Percentiles rank a stretch among this genome's conserved stretches.
Conservation (phyloP, 2,113 vertebrate species). For the Erpornis zantholeuca region DNA sequence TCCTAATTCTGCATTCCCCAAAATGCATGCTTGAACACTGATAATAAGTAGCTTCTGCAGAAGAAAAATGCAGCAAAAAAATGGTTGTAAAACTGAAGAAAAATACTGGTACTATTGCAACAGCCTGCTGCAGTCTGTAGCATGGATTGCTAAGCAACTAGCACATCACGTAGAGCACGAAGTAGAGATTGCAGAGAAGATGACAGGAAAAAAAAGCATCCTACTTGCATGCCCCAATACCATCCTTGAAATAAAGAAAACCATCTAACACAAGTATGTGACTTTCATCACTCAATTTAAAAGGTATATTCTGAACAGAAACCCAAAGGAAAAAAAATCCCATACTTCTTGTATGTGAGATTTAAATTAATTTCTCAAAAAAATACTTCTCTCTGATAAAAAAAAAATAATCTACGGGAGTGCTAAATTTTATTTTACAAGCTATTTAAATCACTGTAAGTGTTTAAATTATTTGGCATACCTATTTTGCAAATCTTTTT, state of each 20-base stretch:
- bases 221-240: not conserved
- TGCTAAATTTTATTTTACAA: not conserved
- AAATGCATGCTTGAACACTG: not conserved
- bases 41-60: not conserved
- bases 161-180: not conserved
- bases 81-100: not conserved
- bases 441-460: not conserved
- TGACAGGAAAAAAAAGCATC: not conserved
- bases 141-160: slow-evolving; percentile 54
- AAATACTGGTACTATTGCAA: not conserved
- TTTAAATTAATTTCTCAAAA: not conserved
- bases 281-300: not conserved
- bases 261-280: not conserved
- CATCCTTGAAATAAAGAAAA: not conserved
- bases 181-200: not conserved
- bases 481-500: not conserved
- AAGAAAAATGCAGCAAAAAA: not conserved
- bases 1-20: not conserved
- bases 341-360: not conserved
- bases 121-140: not conserved
- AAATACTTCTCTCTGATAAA: not conserved
- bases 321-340: rapidly evolving
- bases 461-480: not conserved
- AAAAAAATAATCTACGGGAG: not conserved
- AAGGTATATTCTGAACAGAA: not conserved